Evolutionary conservation across 2,797 vertebrate species (phyloP), one percentile per base, ranked within the genome.

Genomic region (Antrozous pallidus): DNA sequence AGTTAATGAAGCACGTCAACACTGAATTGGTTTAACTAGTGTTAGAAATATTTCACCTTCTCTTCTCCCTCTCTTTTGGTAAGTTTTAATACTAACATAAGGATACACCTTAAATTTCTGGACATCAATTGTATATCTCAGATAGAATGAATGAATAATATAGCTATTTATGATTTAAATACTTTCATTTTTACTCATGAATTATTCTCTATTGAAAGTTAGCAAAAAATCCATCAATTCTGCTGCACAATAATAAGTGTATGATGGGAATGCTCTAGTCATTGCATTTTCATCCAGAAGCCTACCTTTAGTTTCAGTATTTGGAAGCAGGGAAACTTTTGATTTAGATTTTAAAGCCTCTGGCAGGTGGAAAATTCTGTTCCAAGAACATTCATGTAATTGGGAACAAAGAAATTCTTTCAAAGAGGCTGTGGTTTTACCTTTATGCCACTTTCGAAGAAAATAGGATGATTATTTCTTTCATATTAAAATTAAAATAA

Each of bases 1-100:
- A 98, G 97, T 98, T 98, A 98, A 98, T 98, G 98, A 98, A 98
- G 98, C 98, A 97, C 98, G 97, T 96, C 92, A 96, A 96, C 96
- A 96, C 89, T 96, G 97, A 98, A 97, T 97, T 98, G 97, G 96
- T 96, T 98, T 97, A 95, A 77, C 90, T 97, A 96, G 56, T 94
- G 18, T 96, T 86, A 79, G 97, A 97, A 97, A 96, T 92, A 96
- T 45, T 85, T 97, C 73, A 89, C 42, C 85, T 70, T 81, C 94
- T 94, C 94, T 94, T 61, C 31, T 83, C 38, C 93, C 45, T 87
- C 54, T 69, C n/a, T 69, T 91, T 94, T 79, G 31, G 71, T 49
- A 89, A 88, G 84, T 95, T 96, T 94, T 70, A 73, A 90, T 33
- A 47, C 49, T 51, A 63, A 75, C 54, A 92, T 10, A 71, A 85